Conservation (phyloP, 2,797 vertebrate genomes). For the Pitangus sulphuratus region DNA sequence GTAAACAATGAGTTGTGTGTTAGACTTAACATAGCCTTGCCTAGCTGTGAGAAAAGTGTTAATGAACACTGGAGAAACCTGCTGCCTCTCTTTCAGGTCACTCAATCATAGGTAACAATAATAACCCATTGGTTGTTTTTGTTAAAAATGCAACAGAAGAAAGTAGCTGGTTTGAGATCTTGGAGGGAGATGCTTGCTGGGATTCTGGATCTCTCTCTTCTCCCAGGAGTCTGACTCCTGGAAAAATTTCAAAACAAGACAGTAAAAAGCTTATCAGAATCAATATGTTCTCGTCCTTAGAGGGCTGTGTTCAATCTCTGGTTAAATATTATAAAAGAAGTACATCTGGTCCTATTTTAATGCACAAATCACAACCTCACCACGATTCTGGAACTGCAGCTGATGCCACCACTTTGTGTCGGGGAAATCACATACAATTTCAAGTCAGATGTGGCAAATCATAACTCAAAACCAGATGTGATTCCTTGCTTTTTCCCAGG, state of each 20-base stretch:
- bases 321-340: background rate
- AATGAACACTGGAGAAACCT: background rate
- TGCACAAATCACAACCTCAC: background rate
- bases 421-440: background rate
- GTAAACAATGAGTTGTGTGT: background rate
- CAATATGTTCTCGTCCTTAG: constrained; percentile 13
- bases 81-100: background rate
- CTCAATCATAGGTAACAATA: background rate
- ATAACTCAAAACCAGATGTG: background rate
- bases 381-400: background rate
- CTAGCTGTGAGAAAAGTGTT: background rate
- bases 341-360: background rate
- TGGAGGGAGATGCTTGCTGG: background rate
- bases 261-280: constrained; percentile 19
- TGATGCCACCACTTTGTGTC: background rate
- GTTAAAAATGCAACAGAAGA: background rate
- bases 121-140: background rate
- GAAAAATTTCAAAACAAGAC: constrained; percentile 29
- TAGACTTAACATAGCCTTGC: background rate
- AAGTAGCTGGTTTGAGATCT: background rate
- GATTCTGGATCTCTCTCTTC: background rate
- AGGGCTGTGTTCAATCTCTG: background rate
- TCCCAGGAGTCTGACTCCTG: background rate
- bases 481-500: background rate
- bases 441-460: background rate